Percentiles rank a stretch among this genome's conserved stretches.
Evolutionary conservation across 1,140 invertebrate genomes (phyloP).

Genomic region (Pissodes strobi): DNA sequence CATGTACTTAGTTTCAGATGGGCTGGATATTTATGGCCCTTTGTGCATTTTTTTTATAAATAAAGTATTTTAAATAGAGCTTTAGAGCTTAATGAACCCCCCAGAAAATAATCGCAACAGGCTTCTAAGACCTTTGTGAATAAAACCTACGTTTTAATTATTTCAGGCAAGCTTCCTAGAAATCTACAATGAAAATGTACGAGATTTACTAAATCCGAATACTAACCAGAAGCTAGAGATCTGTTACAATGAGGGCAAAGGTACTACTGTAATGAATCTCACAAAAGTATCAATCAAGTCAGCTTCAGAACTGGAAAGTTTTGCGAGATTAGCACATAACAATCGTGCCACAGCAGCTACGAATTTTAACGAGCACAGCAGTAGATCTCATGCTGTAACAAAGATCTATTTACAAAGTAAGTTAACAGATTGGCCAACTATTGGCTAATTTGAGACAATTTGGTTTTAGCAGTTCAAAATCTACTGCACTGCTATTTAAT

Average conservation of each 20-base stretch:
- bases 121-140: too few species aligned
- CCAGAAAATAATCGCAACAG: too few species aligned
- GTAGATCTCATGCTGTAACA: constrained; percentile 83
- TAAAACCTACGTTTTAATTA: too few species aligned
- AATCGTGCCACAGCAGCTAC: constrained; percentile 76
- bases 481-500: too few species aligned
- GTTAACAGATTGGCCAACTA: too few species aligned
- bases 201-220: constrained; percentile 59
- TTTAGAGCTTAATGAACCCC: too few species aligned
- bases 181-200: constrained; percentile 67
- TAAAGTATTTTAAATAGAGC: too few species aligned
- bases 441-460: too few species aligned
- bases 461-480: too few species aligned
- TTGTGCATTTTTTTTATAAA: too few species aligned
- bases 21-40: too few species aligned
- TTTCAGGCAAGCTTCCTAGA: constrained; percentile 77
- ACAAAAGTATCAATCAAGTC: constrained; percentile 67
- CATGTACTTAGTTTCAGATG: too few species aligned
- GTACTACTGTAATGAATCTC: constrained; percentile 68
- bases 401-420: constrained; percentile 63
- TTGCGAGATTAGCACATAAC: constrained; percentile 68
- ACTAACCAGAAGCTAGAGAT: constrained; percentile 39
- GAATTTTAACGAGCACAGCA: constrained; percentile 79
- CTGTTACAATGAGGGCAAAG: constrained; percentile 50
- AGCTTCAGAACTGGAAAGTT: constrained; percentile 68